Base-by-base conservation (phyloP, 2,797 vertebrate species). In the Mus spretus region DNA sequence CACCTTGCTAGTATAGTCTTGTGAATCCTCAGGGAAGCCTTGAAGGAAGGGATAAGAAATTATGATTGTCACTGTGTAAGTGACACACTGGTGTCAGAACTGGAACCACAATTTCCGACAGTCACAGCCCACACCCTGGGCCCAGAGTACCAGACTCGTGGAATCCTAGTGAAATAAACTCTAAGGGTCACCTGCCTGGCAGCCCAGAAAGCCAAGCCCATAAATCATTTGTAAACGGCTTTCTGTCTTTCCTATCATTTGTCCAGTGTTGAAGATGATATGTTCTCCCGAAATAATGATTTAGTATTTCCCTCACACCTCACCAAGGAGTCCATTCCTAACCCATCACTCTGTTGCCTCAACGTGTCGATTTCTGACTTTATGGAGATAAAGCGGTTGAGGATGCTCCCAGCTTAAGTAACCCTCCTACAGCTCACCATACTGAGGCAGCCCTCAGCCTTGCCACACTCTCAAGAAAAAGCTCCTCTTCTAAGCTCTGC, bases 151-250 rank as follows among this genome's bases (percentile, higher is more conserved):
- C 7, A 61, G 47, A 91, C 19, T 63, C 92, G 14, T 19, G 7
- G 61, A 91, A 84, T 95, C 77, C 65, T 91, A 55, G 65, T 14
- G 47, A 91, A 94, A 92, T 91, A 84, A 94, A 94, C 83, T 90
- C 83, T 57, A 53, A 93, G 67, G 84, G 72, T 75, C 67, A 87
- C 79, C 53, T 95, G 10, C 86, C 85, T 93, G 88, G 72, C 50
- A 90, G 72, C 55, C 63, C n/a, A 78, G 72, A 61, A 40, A 94
- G 22, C 37, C 65, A 80, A 79, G 93, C 82, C 67, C 61, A 82
- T 91, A 92, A 90, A 96, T 95, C 94, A 97, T 84, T 91, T 22
- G 72, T 89, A 96, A 96, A 65, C 40, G 40, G 75, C 79, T 96
- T 89, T 91, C 94, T 78, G 50, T 74, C 80, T 93, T 93, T 93